Percentiles rank a stretch among this genome's conserved stretches.
These are phyloP conservation scores for Mustela lutreola DNA, from an alignment of 2,113 vertebrate genomes.

Conservation along the genomic window DNA sequence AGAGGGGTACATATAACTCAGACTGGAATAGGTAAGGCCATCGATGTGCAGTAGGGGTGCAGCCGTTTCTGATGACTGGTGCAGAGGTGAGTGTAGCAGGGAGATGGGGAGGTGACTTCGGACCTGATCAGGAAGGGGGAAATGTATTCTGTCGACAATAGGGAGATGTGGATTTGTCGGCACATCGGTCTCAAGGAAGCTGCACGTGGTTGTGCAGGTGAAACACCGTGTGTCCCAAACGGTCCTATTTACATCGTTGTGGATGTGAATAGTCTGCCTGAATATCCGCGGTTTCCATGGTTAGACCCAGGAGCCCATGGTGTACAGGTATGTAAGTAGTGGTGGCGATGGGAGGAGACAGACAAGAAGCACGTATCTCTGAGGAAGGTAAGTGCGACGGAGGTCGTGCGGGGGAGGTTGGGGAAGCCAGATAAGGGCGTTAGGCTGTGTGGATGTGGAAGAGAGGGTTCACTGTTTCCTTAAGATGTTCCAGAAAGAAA, in stretches of 20 bases:
- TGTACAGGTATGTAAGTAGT: not conserved
- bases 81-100: too few relatives aligned
- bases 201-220: not conserved
- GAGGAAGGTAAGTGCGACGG: not conserved
- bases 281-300: not conserved
- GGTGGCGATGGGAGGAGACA: not conserved
- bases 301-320: not conserved
- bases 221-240: not conserved
- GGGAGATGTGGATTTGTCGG: not conserved
- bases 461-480: not conserved
- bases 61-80: not conserved
- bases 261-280: not conserved
- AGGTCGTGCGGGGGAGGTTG: too few relatives aligned
- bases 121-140: not conserved
- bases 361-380: not conserved
- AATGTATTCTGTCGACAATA: not conserved
- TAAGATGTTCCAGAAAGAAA: not conserved
- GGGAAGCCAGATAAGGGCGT: fast-evolving
- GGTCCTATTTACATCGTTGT: too few relatives aligned
- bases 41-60: fast-evolving
- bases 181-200: not conserved
- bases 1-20: fast-evolving
- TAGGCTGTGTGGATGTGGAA: too few relatives aligned
- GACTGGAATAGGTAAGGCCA: not conserved
- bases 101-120: not conserved